Base-by-base conservation (phyloP, 2,888 invertebrate genomes). In the Drosophila dives region DNA sequence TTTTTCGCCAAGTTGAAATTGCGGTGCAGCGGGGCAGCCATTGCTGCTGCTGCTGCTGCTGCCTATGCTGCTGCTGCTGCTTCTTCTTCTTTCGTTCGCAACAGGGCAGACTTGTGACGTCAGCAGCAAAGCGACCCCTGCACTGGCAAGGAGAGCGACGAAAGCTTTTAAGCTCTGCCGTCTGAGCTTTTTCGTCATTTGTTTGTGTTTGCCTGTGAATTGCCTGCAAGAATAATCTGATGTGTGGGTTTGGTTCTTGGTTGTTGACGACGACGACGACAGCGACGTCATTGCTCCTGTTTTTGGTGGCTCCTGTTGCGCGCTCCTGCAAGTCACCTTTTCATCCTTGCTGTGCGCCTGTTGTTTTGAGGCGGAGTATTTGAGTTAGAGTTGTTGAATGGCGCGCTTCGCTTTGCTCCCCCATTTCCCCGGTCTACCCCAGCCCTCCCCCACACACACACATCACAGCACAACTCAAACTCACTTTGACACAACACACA, bases 341-440 rank as follows among this genome's bases (percentile, higher is more conserved):
- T 34, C n/a, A 29, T 15, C 29, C 20, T 67, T 64, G 48, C 90
- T 90, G 90, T 38, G 72, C 88, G 83, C 91, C 90, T 89, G 89
- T 74, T 91, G 65, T 64, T 83, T 91, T 85, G 91, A 91, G 90
- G 91, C 90, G 90, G 91, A 91, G 90, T 91, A 91, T 91, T 91
- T 91, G 89, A 91, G 91, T 91, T 91, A 89, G 90, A 91, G 91
- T 91, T 87, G 82, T 79, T 83, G 79, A 82, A 77, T 85, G 83
- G 81, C 79, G 88, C 75, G 85, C 77, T 86, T 56, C 77, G 54
- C 53, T 56, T 23, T 42, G 55, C 61, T 51, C 34, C 71, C 79
- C 42, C 23, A 51, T 38, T n/a, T 20, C 38, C 73, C 23, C 26
- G 51, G 23, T 8, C 7, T 29, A 26, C 68, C 60, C 38, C 53